Conservation (phyloP, 2,888 invertebrate species). For the Chouioia cunea region DNA sequence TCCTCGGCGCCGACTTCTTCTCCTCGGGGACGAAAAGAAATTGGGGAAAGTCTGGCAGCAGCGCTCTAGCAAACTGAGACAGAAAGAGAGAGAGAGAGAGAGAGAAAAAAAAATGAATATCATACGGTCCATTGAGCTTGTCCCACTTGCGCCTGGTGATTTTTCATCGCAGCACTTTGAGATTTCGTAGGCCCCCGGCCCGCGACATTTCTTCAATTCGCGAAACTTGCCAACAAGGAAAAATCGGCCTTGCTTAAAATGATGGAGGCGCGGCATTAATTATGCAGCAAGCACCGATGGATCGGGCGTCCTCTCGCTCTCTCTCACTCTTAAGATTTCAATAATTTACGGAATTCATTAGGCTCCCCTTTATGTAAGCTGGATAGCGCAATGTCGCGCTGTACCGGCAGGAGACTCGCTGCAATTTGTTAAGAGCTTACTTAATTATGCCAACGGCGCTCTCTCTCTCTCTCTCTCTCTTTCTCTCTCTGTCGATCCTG, state of each 20-base stretch:
- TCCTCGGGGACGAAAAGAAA: conserved; percentile 21
- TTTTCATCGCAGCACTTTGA: conserved; percentile 38
- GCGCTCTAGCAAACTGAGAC: conserved; percentile 1
- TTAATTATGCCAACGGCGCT: conserved; percentile 39
- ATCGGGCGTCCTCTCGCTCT: conserved; percentile 31
- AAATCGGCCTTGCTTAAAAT: conserved; percentile 38
- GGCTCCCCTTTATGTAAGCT: conserved; percentile 22
- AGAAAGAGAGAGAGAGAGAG: conserved; percentile 13
- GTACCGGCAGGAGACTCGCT: neutral
- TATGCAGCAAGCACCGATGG: conserved; percentile 35
- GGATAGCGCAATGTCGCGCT: conserved; percentile 6
- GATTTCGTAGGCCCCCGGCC: conserved; percentile 33
- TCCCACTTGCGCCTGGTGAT: conserved; percentile 38
- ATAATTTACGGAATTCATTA: conserved; percentile 47
- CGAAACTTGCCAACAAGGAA: conserved; percentile 31
- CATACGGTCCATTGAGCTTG: conserved; percentile 44
- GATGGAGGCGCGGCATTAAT: conserved; percentile 36
- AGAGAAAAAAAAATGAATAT: conserved; percentile 43
- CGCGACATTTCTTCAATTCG: conserved; percentile 13
- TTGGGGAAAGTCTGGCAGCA: conserved; percentile 33
- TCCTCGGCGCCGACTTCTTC: conserved; percentile 39
- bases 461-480: no score
- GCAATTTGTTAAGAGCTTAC: conserved; percentile 41
- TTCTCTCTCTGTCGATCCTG: no score
- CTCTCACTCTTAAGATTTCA: conserved; percentile 40